Conservation (phyloP, 2,797 vertebrate species). For the Taeniopygia guttata region DNA sequence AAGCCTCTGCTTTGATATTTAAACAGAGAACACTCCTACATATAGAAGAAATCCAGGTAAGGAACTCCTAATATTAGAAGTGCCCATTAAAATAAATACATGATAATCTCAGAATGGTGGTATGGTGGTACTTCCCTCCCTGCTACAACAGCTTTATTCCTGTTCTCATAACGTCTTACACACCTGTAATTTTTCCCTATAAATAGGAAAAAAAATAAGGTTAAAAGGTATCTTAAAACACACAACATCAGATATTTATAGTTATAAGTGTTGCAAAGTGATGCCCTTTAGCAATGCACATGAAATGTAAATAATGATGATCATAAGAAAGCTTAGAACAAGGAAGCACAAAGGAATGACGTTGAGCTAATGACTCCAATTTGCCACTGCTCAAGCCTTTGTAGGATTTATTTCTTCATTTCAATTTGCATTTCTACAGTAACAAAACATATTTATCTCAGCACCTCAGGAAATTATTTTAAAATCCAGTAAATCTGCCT, state of each 20-base stretch:
- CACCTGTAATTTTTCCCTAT: background rate
- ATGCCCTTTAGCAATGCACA: conserved; percentile 5
- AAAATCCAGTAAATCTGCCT: background rate
- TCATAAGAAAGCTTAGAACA: conserved; percentile 20
- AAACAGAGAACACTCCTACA: background rate
- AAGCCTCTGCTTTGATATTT: background rate
- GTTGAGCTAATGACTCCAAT: conserved; percentile 1
- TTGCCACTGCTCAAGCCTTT: background rate
- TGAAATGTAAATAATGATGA: conserved; percentile 18
- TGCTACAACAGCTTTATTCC: background rate
- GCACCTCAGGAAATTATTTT: conserved; percentile 21
- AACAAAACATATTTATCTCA: conserved; percentile 8
- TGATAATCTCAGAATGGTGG: background rate
- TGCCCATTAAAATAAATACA: background rate
- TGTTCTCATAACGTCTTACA: background rate
- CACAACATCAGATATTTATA: conserved; percentile 10
- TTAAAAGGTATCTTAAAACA: background rate
- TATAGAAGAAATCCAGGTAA: background rate
- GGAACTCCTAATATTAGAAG: background rate
- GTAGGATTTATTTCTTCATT: conserved; percentile 17
- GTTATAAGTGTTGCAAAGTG: background rate
- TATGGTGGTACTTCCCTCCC: background rate
- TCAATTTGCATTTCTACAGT: conserved; percentile 20
- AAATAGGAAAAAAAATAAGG: background rate
- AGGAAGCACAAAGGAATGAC: background rate